Percentiles rank a stretch among this genome's conserved stretches.
Evolutionary conservation across 2,113 vertebrate species (phyloP).

Genomic region (Suricata suricatta): DNA sequence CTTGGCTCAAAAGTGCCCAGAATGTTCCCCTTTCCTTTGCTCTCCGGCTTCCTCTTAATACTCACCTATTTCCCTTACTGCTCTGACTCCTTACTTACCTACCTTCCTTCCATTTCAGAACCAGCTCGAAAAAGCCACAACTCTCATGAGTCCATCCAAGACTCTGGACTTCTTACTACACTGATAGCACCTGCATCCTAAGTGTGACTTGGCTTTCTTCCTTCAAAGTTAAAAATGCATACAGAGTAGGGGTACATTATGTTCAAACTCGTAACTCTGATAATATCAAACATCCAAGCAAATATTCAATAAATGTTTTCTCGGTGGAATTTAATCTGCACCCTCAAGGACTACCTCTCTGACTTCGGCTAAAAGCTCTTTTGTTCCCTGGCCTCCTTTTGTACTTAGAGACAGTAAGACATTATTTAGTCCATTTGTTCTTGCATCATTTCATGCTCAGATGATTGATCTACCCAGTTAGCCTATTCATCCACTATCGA

Average conservation of each 20-base stretch:
- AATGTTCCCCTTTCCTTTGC: neutral
- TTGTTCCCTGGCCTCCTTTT: neutral
- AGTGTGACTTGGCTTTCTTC: neutral
- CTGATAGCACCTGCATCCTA: neutral
- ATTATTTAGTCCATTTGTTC: neutral
- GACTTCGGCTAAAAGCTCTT: neutral
- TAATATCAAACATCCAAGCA: neutral
- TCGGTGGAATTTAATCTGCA: neutral
- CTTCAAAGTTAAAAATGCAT: neutral
- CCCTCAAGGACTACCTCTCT: neutral
- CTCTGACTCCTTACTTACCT: neutral
- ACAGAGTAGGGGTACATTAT: neutral
- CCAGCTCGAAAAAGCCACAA: neutral
- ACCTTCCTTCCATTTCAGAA: neutral
- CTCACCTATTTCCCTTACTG: neutral
- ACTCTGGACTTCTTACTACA: neutral
- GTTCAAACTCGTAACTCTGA: neutral
- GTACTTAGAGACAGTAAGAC: neutral
- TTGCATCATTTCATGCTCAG: neutral
- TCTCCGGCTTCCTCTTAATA: neutral
- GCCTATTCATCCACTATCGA: neutral
- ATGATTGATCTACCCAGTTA: neutral
- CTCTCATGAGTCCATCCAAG: neutral
- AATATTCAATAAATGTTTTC: constrained; percentile 37
- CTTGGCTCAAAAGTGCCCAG: neutral